Conservation (phyloP, 2,888 invertebrate species). For the Trisateles emortualis region DNA sequence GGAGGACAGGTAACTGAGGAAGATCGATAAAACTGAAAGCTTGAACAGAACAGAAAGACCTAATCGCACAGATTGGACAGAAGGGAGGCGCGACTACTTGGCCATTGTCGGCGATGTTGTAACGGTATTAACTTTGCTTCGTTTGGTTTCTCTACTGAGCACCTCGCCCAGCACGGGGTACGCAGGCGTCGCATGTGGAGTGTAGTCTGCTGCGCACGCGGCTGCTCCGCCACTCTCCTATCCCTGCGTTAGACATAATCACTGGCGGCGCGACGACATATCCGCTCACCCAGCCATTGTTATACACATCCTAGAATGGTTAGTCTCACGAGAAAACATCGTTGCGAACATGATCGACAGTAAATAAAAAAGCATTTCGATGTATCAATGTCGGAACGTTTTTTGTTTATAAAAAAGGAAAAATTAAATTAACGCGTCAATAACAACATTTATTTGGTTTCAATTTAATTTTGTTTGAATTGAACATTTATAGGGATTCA, state of each 20-base stretch:
- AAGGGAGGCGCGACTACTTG: constrained; percentile 86
- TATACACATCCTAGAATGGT: constrained; percentile 58
- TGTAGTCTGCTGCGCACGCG: constrained; percentile 78
- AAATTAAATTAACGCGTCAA: constrained; percentile 23
- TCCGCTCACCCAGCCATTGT: constrained; percentile 55
- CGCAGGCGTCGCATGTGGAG: constrained; percentile 92
- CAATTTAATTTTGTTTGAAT: constrained; percentile 52
- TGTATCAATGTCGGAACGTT: constrained; percentile 51
- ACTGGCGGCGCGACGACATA: constrained; percentile 73
- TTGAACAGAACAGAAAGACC: constrained; percentile 83
- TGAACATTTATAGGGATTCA: constrained; percentile 51
- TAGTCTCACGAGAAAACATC: constrained; percentile 40
- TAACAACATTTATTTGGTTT: constrained; percentile 49
- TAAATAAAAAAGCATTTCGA: constrained; percentile 30
- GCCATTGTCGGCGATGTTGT: constrained; percentile 81
- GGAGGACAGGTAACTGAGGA: constrained; percentile 69
- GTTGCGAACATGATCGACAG: constrained; percentile 38
- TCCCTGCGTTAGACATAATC: constrained; percentile 86
- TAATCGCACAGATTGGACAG: constrained; percentile 84
- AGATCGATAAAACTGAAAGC: constrained; percentile 68
- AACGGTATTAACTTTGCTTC: constrained; percentile 88
- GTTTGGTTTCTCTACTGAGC: constrained; percentile 89
- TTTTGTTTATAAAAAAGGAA: constrained; percentile 22
- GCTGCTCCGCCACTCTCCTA: constrained; percentile 80
- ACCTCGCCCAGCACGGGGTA: constrained; percentile 94